These are phyloP conservation scores for Arenaria interpres DNA, from an alignment of 2,113 vertebrate genomes.

Conservation along the genomic window DNA sequence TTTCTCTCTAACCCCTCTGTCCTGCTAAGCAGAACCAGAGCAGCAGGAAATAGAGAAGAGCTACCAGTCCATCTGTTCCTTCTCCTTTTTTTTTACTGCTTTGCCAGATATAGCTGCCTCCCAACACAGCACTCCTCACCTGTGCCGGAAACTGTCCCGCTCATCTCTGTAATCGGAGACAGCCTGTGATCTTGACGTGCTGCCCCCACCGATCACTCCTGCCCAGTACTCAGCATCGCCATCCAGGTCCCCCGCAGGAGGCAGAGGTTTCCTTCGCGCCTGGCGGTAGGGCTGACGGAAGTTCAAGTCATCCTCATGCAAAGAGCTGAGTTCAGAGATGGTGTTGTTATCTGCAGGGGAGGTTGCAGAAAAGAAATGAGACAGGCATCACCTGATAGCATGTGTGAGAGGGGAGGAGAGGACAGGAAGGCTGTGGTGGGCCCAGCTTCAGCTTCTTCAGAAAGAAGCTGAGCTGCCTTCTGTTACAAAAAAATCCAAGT, in stretches of 20 bases:
- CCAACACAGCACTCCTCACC: conserved; percentile 38
- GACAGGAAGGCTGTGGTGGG: not conserved
- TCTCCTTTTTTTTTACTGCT: not conserved
- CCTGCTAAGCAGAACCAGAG: not conserved
- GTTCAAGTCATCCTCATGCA: conserved; percentile 86
- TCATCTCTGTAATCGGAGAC: conserved; percentile 78
- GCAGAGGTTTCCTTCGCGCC: conserved; percentile 86
- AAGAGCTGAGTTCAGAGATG: conserved; percentile 93
- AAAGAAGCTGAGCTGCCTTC: not conserved
- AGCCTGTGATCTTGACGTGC: conserved; percentile 72
- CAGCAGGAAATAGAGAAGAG: not conserved
- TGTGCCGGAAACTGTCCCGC: conserved; percentile 74
- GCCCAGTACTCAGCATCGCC: conserved; percentile 77
- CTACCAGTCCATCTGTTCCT: not conserved
- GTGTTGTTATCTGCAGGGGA: conserved; percentile 86
- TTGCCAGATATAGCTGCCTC: not conserved
- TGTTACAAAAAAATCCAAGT: not conserved
- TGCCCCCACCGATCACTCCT: conserved; percentile 63
- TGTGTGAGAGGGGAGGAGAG: not conserved
- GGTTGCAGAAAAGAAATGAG: not conserved
- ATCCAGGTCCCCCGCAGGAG: conserved; percentile 81
- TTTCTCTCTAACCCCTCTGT: not conserved
- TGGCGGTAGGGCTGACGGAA: conserved; percentile 90
- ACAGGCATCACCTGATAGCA: not conserved
- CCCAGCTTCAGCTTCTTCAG: not conserved